Percentiles rank a stretch among this genome's conserved stretches.
These are phyloP conservation scores for Zosterops japonicus DNA, from an alignment of 2,113 vertebrate genomes.

Conservation along the genomic window DNA sequence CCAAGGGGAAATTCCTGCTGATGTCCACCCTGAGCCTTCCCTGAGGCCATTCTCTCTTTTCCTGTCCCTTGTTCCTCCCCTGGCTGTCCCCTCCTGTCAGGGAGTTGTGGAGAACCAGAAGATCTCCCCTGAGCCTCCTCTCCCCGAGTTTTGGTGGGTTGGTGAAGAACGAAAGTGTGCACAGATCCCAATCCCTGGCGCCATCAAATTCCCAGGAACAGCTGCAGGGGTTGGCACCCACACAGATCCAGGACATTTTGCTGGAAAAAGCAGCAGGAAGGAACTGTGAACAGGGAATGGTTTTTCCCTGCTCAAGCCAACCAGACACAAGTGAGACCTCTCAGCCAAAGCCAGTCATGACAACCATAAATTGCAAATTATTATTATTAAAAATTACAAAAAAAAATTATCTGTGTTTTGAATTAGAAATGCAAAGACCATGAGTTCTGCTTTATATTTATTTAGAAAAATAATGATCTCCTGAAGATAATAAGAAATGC, in stretches of 20 bases:
- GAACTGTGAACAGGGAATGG: rapidly evolving
- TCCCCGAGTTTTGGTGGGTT: background rate
- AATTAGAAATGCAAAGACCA: background rate
- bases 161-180: background rate
- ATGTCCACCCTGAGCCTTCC: background rate
- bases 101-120: rapidly evolving
- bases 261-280: background rate
- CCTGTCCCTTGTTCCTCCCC: background rate
- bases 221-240: rapidly evolving
- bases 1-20: background rate
- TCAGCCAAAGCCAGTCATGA: too few species aligned
- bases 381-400: background rate
- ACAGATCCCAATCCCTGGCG: background rate
- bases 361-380: background rate
- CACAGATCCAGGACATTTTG: rapidly evolving
- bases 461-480: background rate
- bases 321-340: too few species aligned
- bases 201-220: background rate
- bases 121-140: background rate
- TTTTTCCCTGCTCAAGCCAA: background rate
- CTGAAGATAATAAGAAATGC: background rate
- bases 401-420: background rate
- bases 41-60: background rate
- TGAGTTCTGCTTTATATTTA: background rate
- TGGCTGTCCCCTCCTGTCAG: background rate